Base-by-base conservation (phyloP, 2,888 invertebrate genomes). In the Tuta absoluta region DNA sequence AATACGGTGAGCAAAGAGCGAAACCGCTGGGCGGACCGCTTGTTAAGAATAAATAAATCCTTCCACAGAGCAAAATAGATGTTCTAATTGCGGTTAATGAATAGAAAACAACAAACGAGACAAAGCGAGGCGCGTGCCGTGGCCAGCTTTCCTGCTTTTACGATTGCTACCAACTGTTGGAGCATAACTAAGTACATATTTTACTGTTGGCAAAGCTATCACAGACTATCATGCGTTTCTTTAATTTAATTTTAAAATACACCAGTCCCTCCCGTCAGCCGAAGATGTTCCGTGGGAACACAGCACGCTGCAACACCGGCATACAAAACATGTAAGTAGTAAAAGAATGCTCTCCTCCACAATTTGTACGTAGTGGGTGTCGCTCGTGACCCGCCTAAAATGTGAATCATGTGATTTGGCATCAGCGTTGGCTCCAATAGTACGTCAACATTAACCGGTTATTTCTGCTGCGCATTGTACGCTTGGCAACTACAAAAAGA, bases 351-450 rank as follows among this genome's bases (percentile, higher is more conserved):
- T 21, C 8, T 23, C 28, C 3, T 49, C 19, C 49, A 49, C 19
- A 49, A 33, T 38, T 21, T 53, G 62, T 62, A 21, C 12, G 37
- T 75, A 71, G 87, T 85, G 84, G 82, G 87, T 80, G 86, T 79
- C 79, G 72, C 85, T 86, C 87, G 86, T 89, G 86, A 88, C 86
- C 82, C 77, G 86, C 77, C 81, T 81, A 76, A 84, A 84, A 87
- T 86, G 81, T 84, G 84, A 84, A 85, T 89, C 89, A 89, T 87
- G 88, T 89, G 89, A 89, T 84, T 85, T 82, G 87, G 87, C 87
- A 85, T 83, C 78, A 85, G 82, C 76, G 73, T 82, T 85, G 80
- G 85, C 70, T 75, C 83, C 82, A 82, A 82, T 69, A 71, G 72
- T 78, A 77, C 82, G 84, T 84, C 85, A 82, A 79, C 74, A 76